A percentile compares a stretch with the other conserved stretches of the same genome.
Evolutionary conservation across 2,797 vertebrate genomes (phyloP).

Genomic region (Chaetodon trifasciatus): DNA sequence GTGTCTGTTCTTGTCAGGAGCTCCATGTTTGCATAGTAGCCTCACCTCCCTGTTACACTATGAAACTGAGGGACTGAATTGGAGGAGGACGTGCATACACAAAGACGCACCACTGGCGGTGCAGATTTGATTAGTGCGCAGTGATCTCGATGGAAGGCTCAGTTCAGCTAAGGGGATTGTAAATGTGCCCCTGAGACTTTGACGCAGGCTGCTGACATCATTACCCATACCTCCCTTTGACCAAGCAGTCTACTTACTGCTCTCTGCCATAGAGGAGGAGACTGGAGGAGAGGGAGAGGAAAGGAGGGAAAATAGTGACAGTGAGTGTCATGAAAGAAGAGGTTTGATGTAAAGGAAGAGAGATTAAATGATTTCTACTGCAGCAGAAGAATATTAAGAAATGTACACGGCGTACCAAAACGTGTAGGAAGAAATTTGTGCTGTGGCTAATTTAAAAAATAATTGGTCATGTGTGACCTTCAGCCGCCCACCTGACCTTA

Average conservation of each 20-base stretch:
- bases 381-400: constrained; percentile 7
- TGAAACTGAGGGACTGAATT: constrained; percentile 36
- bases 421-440: background rate
- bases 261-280: constrained; percentile 33
- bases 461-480: constrained; percentile 31
- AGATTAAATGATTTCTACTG: constrained; percentile 16
- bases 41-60: constrained; percentile 5
- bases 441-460: constrained; percentile 23
- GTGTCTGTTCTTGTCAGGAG: constrained; percentile 6
- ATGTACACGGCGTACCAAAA: constrained; percentile 13
- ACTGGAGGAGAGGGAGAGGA: background rate
- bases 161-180: constrained; percentile 72
- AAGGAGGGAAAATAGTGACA: constrained; percentile 26
- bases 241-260: constrained; percentile 57
- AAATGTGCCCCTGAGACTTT: constrained; percentile 77
- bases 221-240: constrained; percentile 72
- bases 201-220: constrained; percentile 87
- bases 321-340: constrained; percentile 19
- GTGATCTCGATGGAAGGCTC: constrained; percentile 68
- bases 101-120: constrained; percentile 44
- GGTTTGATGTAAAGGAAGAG: constrained; percentile 17
- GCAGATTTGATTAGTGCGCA: constrained; percentile 69
- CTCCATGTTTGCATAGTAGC: constrained; percentile 16
- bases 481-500: constrained; percentile 47
- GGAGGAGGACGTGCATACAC: constrained; percentile 34